These are phyloP conservation scores for Torymus aiolomorphi DNA, from an alignment of 2,888 invertebrate genomes.

Conservation along the genomic window DNA sequence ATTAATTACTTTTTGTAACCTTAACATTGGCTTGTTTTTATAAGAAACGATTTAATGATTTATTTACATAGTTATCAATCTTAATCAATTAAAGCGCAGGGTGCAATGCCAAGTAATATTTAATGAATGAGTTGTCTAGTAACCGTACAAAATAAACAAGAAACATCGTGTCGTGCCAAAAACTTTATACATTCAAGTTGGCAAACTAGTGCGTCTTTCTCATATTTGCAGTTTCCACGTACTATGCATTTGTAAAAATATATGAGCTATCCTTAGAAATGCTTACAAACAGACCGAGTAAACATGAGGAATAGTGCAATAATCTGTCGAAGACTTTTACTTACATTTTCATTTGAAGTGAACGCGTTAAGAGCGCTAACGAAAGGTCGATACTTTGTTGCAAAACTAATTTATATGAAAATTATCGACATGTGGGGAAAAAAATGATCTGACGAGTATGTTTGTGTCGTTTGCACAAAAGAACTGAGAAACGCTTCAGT, in stretches of 20 bases:
- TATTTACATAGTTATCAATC: slow-evolving; percentile 2
- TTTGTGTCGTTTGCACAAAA: background rate
- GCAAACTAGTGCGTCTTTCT: slow-evolving; percentile 16
- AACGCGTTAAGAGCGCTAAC: slow-evolving; percentile 2
- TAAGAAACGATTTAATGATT: no score
- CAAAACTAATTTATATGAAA: background rate
- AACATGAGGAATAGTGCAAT: background rate
- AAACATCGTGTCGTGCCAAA: slow-evolving; percentile 27
- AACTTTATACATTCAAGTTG: slow-evolving; percentile 22
- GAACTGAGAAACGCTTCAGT: background rate
- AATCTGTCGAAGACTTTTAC: background rate
- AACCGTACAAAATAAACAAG: background rate
- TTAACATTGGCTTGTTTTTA: no score
- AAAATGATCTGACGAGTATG: no score
- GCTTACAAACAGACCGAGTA: background rate
- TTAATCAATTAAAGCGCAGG: background rate
- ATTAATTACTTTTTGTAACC: no score
- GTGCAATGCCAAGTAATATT: background rate
- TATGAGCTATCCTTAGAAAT: background rate
- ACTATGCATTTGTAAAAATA: slow-evolving; percentile 20
- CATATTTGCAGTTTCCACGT: slow-evolving; percentile 6
- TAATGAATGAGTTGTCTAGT: background rate
- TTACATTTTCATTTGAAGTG: background rate
- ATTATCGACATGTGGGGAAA: background rate
- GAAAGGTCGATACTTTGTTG: slow-evolving; percentile 12